phyloP scores from a whole-genome alignment of 2,113 vertebrate genomes.

The Gadus macrocephalus region DNA sequence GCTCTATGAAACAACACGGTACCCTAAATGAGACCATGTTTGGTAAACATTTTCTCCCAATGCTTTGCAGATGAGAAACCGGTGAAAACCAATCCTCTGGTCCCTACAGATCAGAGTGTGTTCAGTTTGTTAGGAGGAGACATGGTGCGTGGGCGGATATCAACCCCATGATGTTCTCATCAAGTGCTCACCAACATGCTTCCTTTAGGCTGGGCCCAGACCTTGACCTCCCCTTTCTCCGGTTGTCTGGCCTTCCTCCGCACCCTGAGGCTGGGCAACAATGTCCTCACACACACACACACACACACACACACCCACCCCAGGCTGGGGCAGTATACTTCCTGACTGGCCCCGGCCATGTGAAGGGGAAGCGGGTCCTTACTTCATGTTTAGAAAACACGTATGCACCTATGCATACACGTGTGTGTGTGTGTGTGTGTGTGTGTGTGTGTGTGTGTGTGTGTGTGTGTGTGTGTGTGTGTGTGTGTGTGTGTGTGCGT shows the following conservation, averaged over 20 bases:
- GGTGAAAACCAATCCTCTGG: neutral
- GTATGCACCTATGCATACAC: too few relatives aligned
- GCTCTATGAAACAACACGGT: neutral
- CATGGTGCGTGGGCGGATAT: neutral
- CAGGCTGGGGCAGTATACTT: neutral
- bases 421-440: too few relatives aligned
- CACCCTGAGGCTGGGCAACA: slow-evolving; percentile 17
- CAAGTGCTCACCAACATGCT: slow-evolving; percentile 39
- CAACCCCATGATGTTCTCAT: slow-evolving; percentile 17
- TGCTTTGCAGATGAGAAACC: neutral
- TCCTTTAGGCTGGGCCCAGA: slow-evolving; percentile 35
- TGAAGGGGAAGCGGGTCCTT: too few relatives aligned
- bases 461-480: too few relatives aligned
- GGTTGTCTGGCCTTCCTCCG: slow-evolving; percentile 22
- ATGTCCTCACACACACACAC: neutral
- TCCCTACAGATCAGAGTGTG: neutral
- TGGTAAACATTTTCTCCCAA: neutral
- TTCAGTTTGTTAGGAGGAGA: neutral
- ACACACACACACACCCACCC: too few relatives aligned
- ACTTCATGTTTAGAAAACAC: too few relatives aligned
- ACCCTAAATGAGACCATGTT: neutral
- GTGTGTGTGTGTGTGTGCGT: too few relatives aligned
- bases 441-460: too few relatives aligned
- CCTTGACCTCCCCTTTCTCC: slow-evolving; percentile 32
- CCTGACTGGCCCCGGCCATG: neutral